Evolutionary conservation across 2,888 invertebrate genomes (phyloP), one percentile per base, ranked within the genome.

Genomic region (Aplocera efformata): DNA sequence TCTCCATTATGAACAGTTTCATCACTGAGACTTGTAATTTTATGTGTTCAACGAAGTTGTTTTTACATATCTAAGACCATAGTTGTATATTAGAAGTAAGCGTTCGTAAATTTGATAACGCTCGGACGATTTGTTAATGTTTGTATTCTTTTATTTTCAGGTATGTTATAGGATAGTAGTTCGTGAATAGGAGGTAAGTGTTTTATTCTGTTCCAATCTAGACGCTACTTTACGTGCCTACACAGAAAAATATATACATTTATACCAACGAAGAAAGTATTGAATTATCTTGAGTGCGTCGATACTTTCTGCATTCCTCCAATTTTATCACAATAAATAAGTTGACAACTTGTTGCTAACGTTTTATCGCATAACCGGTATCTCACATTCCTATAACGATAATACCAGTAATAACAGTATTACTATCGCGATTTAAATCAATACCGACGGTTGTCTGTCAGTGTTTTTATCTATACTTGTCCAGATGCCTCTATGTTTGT

Each of bases 291-390:
- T n/a, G n/a, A n/a, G n/a, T n/a, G n/a, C n/a, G n/a, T n/a, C n/a
- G n/a, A n/a, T n/a, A n/a, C n/a, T n/a, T n/a, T 17, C 13, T 17
- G 5, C 13, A 17, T 17, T 17, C 2, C 5, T 17, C 3, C 59
- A 58, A 53, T 50, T 53, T 55, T 57, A 62, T 65, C 51, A 52
- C 47, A 38, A 50, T 56, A 53, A 64, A 54, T 58, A 57, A 40
- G 60, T 59, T 61, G 52, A 64, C 60, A 60, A 61, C 63, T 57
- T 64, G 70, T 68, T 67, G 64, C 66, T 53, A 62, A 39, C 50
- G 48, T 34, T 52, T 64, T 64, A 67, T 68, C 63, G 58, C 49
- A 44, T 44, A 51, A 45, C 44, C 54, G 59, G 60, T 70, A 67
- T 63, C 55, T 50, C 48, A 63, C 61, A 67, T 69, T 63, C 67